phyloP scores from a whole-genome alignment of 2,113 vertebrate genomes.

The Trochalopteron elliotii region DNA sequence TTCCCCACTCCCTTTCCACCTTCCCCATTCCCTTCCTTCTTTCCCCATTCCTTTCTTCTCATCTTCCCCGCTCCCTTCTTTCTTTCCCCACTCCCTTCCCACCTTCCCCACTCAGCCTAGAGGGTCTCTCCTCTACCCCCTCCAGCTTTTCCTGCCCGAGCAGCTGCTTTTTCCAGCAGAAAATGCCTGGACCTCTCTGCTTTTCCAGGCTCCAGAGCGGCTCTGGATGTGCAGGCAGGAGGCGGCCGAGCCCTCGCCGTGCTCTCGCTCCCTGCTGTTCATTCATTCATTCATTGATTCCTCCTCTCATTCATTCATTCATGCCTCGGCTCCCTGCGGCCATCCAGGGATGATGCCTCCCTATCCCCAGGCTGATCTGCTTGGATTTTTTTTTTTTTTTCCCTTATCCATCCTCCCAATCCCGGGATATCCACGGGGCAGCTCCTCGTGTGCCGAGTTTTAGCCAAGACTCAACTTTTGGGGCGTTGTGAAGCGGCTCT shows the following conservation, averaged over 20 bases:
- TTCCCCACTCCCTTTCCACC: too few species aligned
- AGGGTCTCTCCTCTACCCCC: neutral
- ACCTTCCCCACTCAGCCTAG: neutral
- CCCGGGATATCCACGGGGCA: fast-evolving
- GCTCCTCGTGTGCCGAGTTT: fast-evolving
- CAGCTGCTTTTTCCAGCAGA: neutral
- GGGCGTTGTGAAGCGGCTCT: slow-evolving; percentile 66
- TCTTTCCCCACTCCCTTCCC: neutral
- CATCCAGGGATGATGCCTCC: fast-evolving
- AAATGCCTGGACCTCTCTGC: fast-evolving
- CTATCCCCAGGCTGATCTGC: neutral
- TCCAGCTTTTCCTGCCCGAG: neutral
- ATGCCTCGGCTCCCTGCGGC: neutral
- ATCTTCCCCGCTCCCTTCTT: too few species aligned
- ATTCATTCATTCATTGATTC: neutral
- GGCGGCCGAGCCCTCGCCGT: neutral
- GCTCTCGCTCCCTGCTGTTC: neutral
- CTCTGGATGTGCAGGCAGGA: neutral
- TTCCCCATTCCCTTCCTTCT: neutral
- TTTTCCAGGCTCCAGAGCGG: neutral
- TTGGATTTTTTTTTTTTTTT: neutral
- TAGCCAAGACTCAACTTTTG: neutral
- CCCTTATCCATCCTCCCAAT: neutral
- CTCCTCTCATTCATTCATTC: neutral
- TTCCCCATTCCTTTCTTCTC: too few species aligned